Base-by-base conservation (phyloP, 2,888 invertebrate species). In the Euspilapteryx auroguttella region DNA sequence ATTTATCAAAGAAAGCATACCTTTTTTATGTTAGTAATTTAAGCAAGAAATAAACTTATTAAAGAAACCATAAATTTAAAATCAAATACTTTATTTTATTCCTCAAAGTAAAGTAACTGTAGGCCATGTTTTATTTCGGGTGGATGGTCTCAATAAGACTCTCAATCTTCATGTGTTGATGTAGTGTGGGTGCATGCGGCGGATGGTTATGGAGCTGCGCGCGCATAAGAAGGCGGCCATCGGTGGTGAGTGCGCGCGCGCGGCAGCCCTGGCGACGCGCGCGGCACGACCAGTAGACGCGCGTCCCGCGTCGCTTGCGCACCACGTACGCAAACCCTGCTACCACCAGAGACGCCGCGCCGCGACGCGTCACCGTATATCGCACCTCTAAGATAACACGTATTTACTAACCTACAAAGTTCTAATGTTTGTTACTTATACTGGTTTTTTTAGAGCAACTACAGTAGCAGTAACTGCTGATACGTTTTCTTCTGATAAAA, bases 211-310 rank as follows among this genome's bases (percentile, higher is more conserved):
- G 71, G 3, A 28, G 30, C 12, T 42, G 42, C 13, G 44, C 33
- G 35, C 49, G 49, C 29, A 50, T 46, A 8, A 52, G 37, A 15
- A 75, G 52, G 8, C 47, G 46, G n/a, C 71, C 69, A 38, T 49
- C 49, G 14, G 42, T 34, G 24, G 75, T 75, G 38, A 66, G 52
- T 3, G 71, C 75, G 28, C 62, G 54, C 11, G 73, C 73, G 6
- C 36, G 36, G 38, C 75, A 75, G 20, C 61, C 56, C 28, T 40
- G 51, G 21, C 45, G 46, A 26, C 71, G 64, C 25, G 48, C 45
- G 15, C 65, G 53, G 38, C 75, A 75, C 32, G 61, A 51, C 75
- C 75, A 75, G 45, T 77, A 77, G 3, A 73, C 68, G 30, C 68
- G 56, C 10, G 51, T 34, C 24, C 63, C 66, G 30, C 77, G 62